Conservation (phyloP, 2,888 invertebrate genomes). For the Mylabris sibirica region DNA sequence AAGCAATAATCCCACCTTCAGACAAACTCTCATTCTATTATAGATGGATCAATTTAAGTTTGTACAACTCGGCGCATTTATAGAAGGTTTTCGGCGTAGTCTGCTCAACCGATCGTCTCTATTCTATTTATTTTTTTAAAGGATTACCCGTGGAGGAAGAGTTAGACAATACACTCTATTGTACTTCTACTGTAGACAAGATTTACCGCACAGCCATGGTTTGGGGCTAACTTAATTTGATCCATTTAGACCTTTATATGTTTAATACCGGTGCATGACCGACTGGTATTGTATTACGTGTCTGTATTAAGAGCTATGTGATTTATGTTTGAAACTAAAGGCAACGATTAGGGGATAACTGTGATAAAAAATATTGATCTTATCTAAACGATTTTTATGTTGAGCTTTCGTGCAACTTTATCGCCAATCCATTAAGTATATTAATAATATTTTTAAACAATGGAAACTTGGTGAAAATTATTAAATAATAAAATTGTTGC, state of each 20-base stretch:
- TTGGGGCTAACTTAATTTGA: too few species aligned
- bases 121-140: too few species aligned
- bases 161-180: too few species aligned
- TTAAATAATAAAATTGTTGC: neutral
- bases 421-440: neutral
- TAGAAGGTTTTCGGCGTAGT: too few species aligned
- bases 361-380: slow-evolving; percentile 19
- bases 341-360: slow-evolving; percentile 3
- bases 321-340: slow-evolving; percentile 29
- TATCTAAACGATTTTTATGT: slow-evolving; percentile 31
- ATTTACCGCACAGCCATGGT: too few species aligned
- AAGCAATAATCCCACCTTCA: neutral
- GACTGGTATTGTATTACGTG: slow-evolving; percentile 30
- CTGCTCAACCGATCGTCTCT: too few species aligned
- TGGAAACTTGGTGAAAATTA: neutral
- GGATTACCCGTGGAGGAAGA: too few species aligned
- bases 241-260: slow-evolving; percentile 31
- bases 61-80: too few species aligned
- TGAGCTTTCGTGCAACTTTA: slow-evolving; percentile 27
- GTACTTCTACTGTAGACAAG: too few species aligned
- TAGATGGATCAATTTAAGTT: too few species aligned
- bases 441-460: neutral
- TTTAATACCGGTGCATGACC: slow-evolving; percentile 28
- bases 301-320: slow-evolving; percentile 19
- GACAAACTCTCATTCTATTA: slow-evolving; percentile 9